Base-by-base conservation (phyloP, 92 coral and sea anemone genomes). In the Plumapathes pennacea region DNA sequence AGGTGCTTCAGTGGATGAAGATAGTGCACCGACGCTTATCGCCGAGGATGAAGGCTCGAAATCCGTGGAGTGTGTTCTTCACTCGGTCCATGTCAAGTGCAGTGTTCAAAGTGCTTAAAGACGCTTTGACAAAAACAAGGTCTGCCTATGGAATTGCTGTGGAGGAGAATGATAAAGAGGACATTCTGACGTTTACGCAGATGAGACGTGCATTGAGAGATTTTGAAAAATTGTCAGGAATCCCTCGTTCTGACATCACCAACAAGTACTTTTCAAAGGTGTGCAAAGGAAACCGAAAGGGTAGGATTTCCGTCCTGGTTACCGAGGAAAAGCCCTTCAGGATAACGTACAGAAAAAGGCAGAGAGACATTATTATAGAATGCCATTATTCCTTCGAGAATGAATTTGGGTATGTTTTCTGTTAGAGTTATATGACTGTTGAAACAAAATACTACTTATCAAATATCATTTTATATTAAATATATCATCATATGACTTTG, bases 361-460 rank as follows among this genome's bases (percentile, higher is more conserved):
- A 68, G 38, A 39, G 60, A 46, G 43, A 67, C 29, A 25, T 69
- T 25, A 37, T 44, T 11, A 9, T 78, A 5, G 41, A 52, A 42
- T 78, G 78, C 51, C 63, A 78, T 52, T 61, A 62, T 48, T 50
- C 69, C 42, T 54, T 62, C 54, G 44, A 37, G 28, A 78, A 71
- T 42, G 73, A 45, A 27, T 77, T 33, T 77, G 78, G 78, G 11
- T 69, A 61, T 43, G 27, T 25, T 4, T 66, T 66, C n/a, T n/a
- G n/a, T n/a, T n/a, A n/a, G n/a, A n/a, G n/a, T n/a, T n/a, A n/a
- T n/a, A n/a, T n/a, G n/a, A n/a, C n/a, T n/a, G n/a, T n/a, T n/a
- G n/a, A n/a, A n/a, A n/a, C n/a, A n/a, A n/a, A n/a, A n/a, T n/a
- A n/a, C n/a, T n/a, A n/a, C n/a, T n/a, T n/a, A n/a, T n/a, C n/a